These are phyloP conservation scores for Saturnia pavonia DNA, from an alignment of 2,888 invertebrate genomes.

Conservation along the genomic window DNA sequence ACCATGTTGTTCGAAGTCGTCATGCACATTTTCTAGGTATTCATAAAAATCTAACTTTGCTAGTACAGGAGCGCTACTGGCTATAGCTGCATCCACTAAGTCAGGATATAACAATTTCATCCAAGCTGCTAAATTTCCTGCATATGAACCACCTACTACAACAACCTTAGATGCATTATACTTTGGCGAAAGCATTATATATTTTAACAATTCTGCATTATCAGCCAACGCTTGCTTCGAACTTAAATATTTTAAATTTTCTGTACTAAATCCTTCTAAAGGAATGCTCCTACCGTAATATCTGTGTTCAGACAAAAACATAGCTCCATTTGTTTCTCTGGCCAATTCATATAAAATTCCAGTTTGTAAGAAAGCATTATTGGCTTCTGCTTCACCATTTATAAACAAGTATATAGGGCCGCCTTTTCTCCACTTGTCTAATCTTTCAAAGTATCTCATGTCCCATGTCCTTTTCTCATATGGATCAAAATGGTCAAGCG, in stretches of 20 bases:
- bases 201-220: constrained; percentile 49
- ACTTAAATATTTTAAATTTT: constrained; percentile 60
- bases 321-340: constrained; percentile 66
- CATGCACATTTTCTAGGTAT: constrained; percentile 65
- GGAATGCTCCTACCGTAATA: constrained; percentile 71
- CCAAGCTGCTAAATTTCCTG: constrained; percentile 73
- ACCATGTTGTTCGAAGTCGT: constrained; percentile 62
- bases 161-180: constrained; percentile 62
- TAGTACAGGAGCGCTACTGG: constrained; percentile 69
- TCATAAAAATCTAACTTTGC: constrained; percentile 69
- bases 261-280: constrained; percentile 45
- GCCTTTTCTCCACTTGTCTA: constrained; percentile 51
- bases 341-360: constrained; percentile 64
- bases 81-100: constrained; percentile 64
- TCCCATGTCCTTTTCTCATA: constrained; percentile 55
- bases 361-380: constrained; percentile 50
- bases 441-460: constrained; percentile 66
- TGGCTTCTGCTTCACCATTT: constrained; percentile 59
- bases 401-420: constrained; percentile 66
- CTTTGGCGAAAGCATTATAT: constrained; percentile 45
- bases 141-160: constrained; percentile 68
- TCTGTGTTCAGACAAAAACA: constrained; percentile 66
- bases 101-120: constrained; percentile 62
- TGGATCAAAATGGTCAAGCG: constrained; percentile 62
- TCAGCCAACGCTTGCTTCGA: constrained; percentile 68